A percentile compares a stretch with the other conserved stretches of the same genome.
Conservation (phyloP, 1,140 invertebrate species). For the Micrasema minimum region DNA sequence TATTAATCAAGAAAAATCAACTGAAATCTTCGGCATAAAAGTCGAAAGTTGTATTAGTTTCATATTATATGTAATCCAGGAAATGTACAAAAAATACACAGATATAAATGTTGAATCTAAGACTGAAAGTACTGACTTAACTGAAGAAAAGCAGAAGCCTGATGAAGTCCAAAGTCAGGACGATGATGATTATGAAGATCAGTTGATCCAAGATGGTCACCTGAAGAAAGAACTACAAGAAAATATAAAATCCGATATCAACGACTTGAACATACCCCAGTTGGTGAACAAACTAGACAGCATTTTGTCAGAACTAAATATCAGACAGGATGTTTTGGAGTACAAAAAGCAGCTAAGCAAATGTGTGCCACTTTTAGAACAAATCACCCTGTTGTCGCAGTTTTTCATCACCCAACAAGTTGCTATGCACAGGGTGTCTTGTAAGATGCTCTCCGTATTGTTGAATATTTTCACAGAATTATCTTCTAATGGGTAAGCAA, state of each 20-base stretch:
- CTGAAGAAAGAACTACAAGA: conserved; percentile 72
- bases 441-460: conserved; percentile 86
- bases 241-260: conserved; percentile 69
- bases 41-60: conserved; percentile 70
- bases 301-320: conserved; percentile 50
- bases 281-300: conserved; percentile 61
- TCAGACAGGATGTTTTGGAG: conserved; percentile 14
- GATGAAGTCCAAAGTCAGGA: conserved; percentile 61
- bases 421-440: conserved; percentile 77
- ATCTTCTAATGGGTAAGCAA: conserved; percentile 76
- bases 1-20: conserved; percentile 21
- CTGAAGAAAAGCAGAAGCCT: conserved; percentile 59
- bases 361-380: conserved; percentile 78
- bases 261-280: conserved; percentile 65
- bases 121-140: conserved; percentile 12
- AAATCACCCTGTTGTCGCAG: conserved; percentile 79
- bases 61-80: conserved; percentile 74
- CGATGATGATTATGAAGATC: conserved; percentile 59
- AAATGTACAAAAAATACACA: conserved; percentile 74
- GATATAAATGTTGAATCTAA: background rate
- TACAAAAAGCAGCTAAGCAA: conserved; percentile 57
- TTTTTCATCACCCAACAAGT: conserved; percentile 83
- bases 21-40: conserved; percentile 57
- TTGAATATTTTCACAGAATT: conserved; percentile 88
- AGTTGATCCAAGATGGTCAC: conserved; percentile 71